phyloP scores from a whole-genome alignment of 2,113 vertebrate genomes.

The Taxidea taxus region DNA sequence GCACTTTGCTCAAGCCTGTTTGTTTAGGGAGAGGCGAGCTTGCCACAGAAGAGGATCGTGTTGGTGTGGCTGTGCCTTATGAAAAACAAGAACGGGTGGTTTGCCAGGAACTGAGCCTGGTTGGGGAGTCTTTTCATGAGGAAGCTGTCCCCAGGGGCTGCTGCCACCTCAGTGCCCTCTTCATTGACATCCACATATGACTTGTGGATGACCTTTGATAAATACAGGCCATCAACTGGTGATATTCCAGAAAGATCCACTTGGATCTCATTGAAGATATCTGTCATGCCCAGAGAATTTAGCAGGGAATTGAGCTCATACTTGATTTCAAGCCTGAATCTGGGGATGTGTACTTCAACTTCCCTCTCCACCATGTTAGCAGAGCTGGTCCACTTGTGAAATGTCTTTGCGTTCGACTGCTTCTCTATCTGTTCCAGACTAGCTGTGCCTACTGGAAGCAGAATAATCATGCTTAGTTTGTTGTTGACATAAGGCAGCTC shows the following conservation, averaged over 20 bases:
- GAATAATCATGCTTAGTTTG: constrained; percentile 89
- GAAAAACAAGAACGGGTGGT: constrained; percentile 82
- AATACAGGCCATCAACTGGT: background rate
- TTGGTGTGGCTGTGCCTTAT: constrained; percentile 71
- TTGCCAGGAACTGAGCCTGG: constrained; percentile 67
- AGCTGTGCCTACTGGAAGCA: constrained; percentile 82
- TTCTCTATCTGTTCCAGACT: constrained; percentile 76
- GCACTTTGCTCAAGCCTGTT: background rate
- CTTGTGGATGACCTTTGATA: constrained; percentile 77
- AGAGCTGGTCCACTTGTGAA: constrained; percentile 69
- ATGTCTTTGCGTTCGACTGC: constrained; percentile 52
- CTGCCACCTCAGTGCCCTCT: constrained; percentile 71
- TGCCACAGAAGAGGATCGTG: constrained; percentile 79
- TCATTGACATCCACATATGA: constrained; percentile 77
- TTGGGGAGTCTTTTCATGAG: constrained; percentile 52
- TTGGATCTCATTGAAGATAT: constrained; percentile 60
- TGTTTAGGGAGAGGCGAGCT: constrained; percentile 72
- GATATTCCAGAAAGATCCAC: constrained; percentile 80
- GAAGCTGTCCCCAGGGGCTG: constrained; percentile 55
- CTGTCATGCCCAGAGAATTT: constrained; percentile 73
- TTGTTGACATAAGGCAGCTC: constrained; percentile 87
- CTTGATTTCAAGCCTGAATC: constrained; percentile 78
- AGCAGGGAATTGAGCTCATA: constrained; percentile 74
- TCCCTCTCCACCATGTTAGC: constrained; percentile 55
- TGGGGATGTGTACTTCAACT: constrained; percentile 77